Evolutionary conservation across 2,113 vertebrate genomes (phyloP), one percentile per base, ranked within the genome.

Genomic region (Pteruthius melanotis): DNA sequence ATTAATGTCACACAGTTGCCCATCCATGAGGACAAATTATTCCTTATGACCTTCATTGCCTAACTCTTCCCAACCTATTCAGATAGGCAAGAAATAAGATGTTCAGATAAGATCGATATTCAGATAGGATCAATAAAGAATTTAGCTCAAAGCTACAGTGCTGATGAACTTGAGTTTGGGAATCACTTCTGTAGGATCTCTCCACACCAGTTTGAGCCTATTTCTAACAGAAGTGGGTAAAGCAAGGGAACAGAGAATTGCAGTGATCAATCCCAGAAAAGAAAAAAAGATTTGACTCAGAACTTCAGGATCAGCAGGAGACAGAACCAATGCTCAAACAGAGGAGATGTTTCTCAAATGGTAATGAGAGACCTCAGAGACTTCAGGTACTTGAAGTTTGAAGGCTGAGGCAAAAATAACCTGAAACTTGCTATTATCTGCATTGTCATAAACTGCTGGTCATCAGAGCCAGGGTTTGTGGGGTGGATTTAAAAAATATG

Each of bases 201-300:
- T 87, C 47, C 24, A 8, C 52, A 83, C 31, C 19, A 9, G 30
- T 69, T 74, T 20, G 23, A 80, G 68, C 26, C 57, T 70, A 37
- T 81, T 96, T 69, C 22, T 33, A 69, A 63, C 21, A 75, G n/a
- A 64, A 40, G 19, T 30, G 33, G 35, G 50, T 59, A 95, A 42
- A 96, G 76, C 52, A 91, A 85, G 49, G 61, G 71, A 93, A 89
- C 70, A 68, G 45, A 69, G 93, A 96, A 97, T 79, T 95, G 63
- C 87, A 80, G 27, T 69, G 79, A 90, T 96, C 93, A 87, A 17
- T 87, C 66, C 76, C 70, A 89, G 52, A 82, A 85, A 86, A 91
- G 61, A 44, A 87, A 44, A 87, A 95, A 88, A 80, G 64, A 57
- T 60, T 94, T 85, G 80, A 60, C 64, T 74, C 33, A n/a, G 77